Evolutionary conservation across 2,797 vertebrate genomes (phyloP).

Genomic region (Spea hammondii): DNA sequence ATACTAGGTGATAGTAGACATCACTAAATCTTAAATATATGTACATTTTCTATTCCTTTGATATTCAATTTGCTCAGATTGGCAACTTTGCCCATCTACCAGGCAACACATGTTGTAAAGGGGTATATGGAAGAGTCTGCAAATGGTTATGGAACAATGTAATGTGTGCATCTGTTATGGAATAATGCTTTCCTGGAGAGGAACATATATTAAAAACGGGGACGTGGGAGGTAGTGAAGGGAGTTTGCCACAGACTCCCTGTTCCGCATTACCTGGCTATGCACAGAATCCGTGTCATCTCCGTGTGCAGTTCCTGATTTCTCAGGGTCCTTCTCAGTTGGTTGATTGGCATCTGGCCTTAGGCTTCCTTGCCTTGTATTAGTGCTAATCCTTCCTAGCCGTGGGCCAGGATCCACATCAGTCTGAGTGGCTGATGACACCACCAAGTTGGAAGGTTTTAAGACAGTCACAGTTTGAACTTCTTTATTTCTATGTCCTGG

Average conservation of each 20-base stretch:
- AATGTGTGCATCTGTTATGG: too few relatives aligned
- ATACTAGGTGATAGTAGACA: too few relatives aligned
- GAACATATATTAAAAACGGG: too few relatives aligned
- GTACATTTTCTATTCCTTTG: not conserved
- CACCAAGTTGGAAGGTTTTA: constrained; percentile 51
- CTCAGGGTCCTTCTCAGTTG: constrained; percentile 58
- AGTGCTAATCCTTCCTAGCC: constrained; percentile 60
- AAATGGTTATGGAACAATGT: too few relatives aligned
- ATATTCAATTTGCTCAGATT: not conserved
- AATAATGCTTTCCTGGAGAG: too few relatives aligned
- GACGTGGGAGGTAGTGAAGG: too few relatives aligned
- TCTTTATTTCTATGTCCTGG: constrained; percentile 59
- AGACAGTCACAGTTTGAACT: constrained; percentile 60
- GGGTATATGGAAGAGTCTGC: too few relatives aligned
- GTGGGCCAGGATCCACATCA: constrained; percentile 59
- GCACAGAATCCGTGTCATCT: constrained; percentile 65
- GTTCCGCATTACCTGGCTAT: constrained; percentile 67
- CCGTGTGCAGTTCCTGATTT: constrained; percentile 48
- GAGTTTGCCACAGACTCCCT: too few relatives aligned
- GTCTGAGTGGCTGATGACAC: constrained; percentile 66
- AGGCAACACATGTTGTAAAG: too few relatives aligned
- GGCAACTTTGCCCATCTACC: not conserved
- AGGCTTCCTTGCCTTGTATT: constrained; percentile 58
- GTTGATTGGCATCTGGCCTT: constrained; percentile 60
- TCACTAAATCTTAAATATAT: too few relatives aligned